Conservation (phyloP, 2,888 invertebrate genomes). For the Tiliacea aurago region DNA sequence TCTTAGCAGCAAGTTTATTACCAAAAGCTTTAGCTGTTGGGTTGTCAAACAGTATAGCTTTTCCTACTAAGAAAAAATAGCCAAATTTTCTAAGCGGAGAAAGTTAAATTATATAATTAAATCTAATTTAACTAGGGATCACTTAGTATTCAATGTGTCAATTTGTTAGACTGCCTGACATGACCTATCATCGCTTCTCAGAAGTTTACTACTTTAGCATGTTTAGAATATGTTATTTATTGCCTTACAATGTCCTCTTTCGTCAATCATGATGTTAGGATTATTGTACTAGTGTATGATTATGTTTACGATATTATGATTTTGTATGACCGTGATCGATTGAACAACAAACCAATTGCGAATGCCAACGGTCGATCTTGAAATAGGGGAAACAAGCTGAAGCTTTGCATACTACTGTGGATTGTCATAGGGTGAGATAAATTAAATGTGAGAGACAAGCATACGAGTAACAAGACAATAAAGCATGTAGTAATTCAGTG, state of each 20-base stretch:
- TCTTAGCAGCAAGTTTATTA: not conserved
- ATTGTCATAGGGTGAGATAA: no score
- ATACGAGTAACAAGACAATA: no score
- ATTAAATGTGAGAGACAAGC: no score
- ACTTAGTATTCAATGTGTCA: constrained; percentile 52
- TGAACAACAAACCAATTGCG: no score
- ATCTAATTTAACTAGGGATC: constrained; percentile 17
- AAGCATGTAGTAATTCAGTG: no score
- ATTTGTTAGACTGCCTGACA: constrained; percentile 35
- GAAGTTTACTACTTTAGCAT: constrained; percentile 48
- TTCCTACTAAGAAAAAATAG: not conserved
- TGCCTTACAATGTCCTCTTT: constrained; percentile 33
- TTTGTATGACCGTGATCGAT: no score
- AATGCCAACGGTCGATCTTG: no score
- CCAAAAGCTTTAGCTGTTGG: not conserved
- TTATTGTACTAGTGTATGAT: no score
- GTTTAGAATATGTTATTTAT: constrained; percentile 47
- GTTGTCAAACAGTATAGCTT: not conserved
- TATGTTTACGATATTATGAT: no score
- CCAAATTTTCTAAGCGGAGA: not conserved
- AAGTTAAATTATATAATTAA: constrained; percentile 27
- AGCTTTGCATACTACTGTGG: no score
- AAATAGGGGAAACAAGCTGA: no score
- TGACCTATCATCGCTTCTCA: constrained; percentile 50
- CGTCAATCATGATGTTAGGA: not conserved